Evolutionary conservation across 2,113 vertebrate species (phyloP).

Genomic region (Barbus barbus): DNA sequence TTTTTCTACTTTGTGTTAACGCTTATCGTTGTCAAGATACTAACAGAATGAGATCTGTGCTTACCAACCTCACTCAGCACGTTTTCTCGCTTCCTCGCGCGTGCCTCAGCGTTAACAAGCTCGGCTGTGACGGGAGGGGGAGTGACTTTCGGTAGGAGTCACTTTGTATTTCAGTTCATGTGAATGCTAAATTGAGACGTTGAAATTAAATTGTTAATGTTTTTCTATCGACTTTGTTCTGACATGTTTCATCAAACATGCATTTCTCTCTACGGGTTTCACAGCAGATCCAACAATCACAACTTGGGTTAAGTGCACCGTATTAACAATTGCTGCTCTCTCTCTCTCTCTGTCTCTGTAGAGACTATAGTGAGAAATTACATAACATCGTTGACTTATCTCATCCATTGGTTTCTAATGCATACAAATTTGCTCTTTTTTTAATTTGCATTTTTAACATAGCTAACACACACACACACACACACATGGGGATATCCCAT

Average conservation of each 20-base stretch:
- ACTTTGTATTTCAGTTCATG: background rate
- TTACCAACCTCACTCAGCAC: conserved; percentile 2
- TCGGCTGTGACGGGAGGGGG: background rate
- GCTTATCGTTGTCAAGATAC: background rate
- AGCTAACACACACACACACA: too few relatives aligned
- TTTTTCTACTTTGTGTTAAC: background rate
- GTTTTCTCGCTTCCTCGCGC: background rate
- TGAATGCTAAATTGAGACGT: background rate
- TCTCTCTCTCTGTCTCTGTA: too few relatives aligned
- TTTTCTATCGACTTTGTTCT: background rate
- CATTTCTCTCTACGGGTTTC: too few relatives aligned
- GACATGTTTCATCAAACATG: background rate
- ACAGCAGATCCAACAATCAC: too few relatives aligned
- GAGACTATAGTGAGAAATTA: too few relatives aligned
- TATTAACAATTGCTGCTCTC: too few relatives aligned
- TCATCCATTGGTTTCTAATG: too few relatives aligned
- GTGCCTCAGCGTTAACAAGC: background rate
- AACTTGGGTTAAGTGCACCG: too few relatives aligned
- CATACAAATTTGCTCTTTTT: too few relatives aligned
- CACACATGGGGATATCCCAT: too few relatives aligned
- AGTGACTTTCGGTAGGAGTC: background rate
- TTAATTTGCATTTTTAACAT: too few relatives aligned
- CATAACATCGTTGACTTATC: too few relatives aligned
- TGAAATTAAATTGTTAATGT: background rate
- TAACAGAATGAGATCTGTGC: conserved; percentile 5